A percentile compares a stretch with the other conserved stretches of the same genome.
Evolutionary conservation across 1,140 invertebrate genomes (phyloP).

Genomic region (Musca vetustissima): DNA sequence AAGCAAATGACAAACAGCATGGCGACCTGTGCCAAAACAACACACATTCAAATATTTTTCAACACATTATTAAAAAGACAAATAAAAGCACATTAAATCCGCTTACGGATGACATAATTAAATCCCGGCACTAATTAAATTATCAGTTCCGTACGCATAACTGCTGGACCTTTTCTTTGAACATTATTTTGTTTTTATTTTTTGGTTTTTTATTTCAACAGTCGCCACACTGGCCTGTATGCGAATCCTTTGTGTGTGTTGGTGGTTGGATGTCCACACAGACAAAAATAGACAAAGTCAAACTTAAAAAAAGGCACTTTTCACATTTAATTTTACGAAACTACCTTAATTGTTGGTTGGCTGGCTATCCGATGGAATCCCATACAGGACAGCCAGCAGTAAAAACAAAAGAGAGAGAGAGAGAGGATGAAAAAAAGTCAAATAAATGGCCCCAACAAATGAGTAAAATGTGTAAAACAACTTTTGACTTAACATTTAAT

Average conservation of each 20-base stretch:
- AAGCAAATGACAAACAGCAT: background rate
- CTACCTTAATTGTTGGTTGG: conserved; percentile 56
- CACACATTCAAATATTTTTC: conserved; percentile 7
- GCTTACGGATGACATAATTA: conserved; percentile 50
- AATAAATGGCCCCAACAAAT: too few species aligned
- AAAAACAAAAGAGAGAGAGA: background rate
- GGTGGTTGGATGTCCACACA: background rate
- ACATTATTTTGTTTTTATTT: too few species aligned
- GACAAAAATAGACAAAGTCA: conserved; percentile 1
- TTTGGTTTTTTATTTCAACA: background rate
- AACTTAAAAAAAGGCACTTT: conserved; percentile 21
- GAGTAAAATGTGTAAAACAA: conserved; percentile 32
- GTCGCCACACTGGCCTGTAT: background rate
- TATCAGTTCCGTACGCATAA: conserved; percentile 26
- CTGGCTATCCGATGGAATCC: conserved; percentile 27
- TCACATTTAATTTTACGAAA: conserved; percentile 45
- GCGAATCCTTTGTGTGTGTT: background rate
- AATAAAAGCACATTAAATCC: conserved; percentile 24
- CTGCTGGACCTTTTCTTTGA: background rate
- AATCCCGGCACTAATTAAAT: conserved; percentile 55
- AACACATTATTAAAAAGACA: conserved; percentile 20
- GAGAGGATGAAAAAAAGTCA: too few species aligned
- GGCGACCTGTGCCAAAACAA: too few species aligned
- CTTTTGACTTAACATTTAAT: conserved; percentile 52
- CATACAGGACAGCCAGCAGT: background rate